Evolutionary conservation across 2,113 vertebrate genomes (phyloP).

Genomic region (Lophura nycthemera): DNA sequence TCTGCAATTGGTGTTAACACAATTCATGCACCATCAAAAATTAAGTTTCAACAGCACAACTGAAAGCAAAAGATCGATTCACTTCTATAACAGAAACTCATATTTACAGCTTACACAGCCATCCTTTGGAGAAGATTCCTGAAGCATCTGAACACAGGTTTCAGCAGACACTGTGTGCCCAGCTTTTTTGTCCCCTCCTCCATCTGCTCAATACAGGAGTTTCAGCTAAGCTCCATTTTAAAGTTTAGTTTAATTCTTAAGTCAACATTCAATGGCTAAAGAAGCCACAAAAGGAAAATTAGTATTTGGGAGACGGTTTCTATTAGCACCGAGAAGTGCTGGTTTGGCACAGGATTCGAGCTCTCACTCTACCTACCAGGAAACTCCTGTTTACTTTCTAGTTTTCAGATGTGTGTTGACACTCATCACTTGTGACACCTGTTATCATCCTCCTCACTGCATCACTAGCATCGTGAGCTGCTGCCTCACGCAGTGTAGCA

Average conservation of each 20-base stretch:
- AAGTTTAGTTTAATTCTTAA: background rate
- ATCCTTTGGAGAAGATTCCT: background rate
- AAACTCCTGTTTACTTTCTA: background rate
- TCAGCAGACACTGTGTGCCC: background rate
- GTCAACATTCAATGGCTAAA: background rate
- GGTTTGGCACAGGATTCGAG: background rate
- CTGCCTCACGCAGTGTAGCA: background rate
- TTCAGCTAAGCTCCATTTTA: background rate
- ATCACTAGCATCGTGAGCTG: background rate
- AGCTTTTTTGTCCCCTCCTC: background rate
- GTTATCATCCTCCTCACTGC: background rate
- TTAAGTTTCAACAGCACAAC: no score
- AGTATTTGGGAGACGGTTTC: background rate
- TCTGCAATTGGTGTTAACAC: background rate
- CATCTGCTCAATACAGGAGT: fast-evolving
- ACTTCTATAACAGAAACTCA: background rate
- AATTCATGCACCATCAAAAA: background rate
- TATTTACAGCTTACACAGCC: background rate
- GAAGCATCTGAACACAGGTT: background rate
- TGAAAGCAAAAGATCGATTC: background rate
- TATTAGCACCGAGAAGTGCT: background rate
- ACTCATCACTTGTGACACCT: background rate
- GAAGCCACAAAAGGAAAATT: background rate
- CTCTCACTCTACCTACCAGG: background rate
- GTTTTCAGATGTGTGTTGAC: background rate